Evolutionary conservation across 2,113 vertebrate genomes (phyloP).

Genomic region (Chaetodon auriga): DNA sequence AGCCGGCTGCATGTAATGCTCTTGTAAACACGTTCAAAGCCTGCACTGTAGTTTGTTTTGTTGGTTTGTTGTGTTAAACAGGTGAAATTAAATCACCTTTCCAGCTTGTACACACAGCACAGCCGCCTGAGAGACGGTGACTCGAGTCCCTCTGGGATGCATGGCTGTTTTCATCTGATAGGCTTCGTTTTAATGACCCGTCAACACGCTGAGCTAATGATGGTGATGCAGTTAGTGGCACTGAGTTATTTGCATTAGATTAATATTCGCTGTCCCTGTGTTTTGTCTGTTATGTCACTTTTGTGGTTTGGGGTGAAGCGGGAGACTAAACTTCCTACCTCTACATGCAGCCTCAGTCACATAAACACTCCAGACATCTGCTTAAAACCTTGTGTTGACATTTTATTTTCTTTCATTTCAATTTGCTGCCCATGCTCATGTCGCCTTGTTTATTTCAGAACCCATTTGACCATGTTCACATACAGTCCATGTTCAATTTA

Average conservation of each 20-base stretch:
- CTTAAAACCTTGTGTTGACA: slow-evolving; percentile 60
- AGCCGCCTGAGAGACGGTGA: slow-evolving; percentile 1
- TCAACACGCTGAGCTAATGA: slow-evolving; percentile 26
- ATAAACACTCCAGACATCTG: slow-evolving; percentile 68
- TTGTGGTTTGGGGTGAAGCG: slow-evolving; percentile 42
- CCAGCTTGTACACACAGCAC: slow-evolving; percentile 5
- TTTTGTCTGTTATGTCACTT: slow-evolving; percentile 61
- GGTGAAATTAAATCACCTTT: slow-evolving; percentile 18
- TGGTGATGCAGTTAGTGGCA: background rate
- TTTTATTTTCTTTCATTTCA: slow-evolving; percentile 58
- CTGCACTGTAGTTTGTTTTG: background rate
- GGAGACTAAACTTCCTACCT: slow-evolving; percentile 55
- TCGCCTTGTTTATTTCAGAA: slow-evolving; percentile 49
- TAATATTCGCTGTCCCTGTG: slow-evolving; percentile 27
- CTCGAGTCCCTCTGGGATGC: slow-evolving; percentile 3
- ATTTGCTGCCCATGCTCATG: slow-evolving; percentile 36
- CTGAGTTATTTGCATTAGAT: slow-evolving; percentile 39
- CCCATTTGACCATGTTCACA: slow-evolving; percentile 23
- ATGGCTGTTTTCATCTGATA: slow-evolving; percentile 47
- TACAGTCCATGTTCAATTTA: slow-evolving; percentile 20
- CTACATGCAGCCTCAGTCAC: slow-evolving; percentile 55
- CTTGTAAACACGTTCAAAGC: slow-evolving; percentile 4
- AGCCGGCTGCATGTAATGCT: slow-evolving; percentile 7
- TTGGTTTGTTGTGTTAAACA: slow-evolving; percentile 12
- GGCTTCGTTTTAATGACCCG: slow-evolving; percentile 21